Evolutionary conservation across 30 jellyfish, hydroid and myxozoan genomes (phyloP).

Genomic region (Chrysaora quinquecirrha): DNA sequence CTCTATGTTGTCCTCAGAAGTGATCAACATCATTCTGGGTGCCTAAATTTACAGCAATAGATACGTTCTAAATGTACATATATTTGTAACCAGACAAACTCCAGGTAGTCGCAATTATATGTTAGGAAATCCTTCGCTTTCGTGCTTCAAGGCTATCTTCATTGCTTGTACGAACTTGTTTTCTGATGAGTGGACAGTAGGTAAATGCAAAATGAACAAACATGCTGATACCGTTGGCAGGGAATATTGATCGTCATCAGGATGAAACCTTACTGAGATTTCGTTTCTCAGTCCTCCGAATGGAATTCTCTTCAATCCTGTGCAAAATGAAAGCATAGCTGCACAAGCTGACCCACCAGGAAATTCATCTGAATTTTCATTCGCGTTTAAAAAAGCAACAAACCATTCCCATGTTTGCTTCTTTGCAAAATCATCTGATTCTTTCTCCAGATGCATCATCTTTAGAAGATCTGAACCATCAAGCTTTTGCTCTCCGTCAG

Average conservation of each 20-base stretch:
- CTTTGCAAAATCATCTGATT: conserved; percentile 2
- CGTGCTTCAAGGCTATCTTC: conserved; percentile 20
- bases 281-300: conserved; percentile 2
- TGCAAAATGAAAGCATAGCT: conserved; percentile 25
- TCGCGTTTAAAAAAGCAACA: background rate
- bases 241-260: conserved; percentile 4
- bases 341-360: conserved; percentile 7
- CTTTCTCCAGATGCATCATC: conserved; percentile 1
- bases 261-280: background rate
- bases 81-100: background rate
- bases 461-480: background rate
- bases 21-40: conserved; percentile 2
- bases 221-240: conserved; percentile 23
- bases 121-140: conserved; percentile 17
- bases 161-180: conserved; percentile 1
- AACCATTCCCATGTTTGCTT: conserved; percentile 6
- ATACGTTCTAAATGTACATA: background rate
- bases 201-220: background rate
- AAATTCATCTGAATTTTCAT: background rate
- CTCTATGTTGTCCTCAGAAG: conserved; percentile 1
- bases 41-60: conserved; percentile 1
- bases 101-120: conserved; percentile 8
- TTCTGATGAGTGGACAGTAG: conserved; percentile 16
- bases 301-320: background rate
- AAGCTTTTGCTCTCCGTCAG: conserved; percentile 3